Conservation (phyloP, 1,140 invertebrate genomes). For the Achatina immaculata region DNA sequence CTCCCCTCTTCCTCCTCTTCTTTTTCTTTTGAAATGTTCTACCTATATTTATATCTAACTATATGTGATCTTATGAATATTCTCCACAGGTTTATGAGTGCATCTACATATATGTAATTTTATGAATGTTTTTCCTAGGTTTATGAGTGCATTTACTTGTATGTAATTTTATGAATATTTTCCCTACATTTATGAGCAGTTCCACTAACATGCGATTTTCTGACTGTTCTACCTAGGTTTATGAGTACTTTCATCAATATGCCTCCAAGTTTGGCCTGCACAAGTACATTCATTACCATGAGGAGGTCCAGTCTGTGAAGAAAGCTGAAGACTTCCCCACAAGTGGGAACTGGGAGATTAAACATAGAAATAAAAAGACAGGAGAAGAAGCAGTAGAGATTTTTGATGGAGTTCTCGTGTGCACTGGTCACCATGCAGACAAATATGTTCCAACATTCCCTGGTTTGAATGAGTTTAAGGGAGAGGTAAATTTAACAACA, state of each 20-base stretch:
- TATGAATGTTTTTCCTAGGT: too few relatives aligned
- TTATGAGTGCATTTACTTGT: too few relatives aligned
- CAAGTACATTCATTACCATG: conserved; percentile 59
- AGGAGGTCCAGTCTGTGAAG: conserved; percentile 46
- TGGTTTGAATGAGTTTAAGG: conserved; percentile 70
- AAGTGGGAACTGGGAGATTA: conserved; percentile 49
- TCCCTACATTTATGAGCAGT: too few relatives aligned
- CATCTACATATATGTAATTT: too few relatives aligned
- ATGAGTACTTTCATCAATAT: conserved; percentile 70
- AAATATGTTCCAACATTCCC: conserved; percentile 66
- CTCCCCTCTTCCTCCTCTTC: too few relatives aligned
- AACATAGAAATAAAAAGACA: conserved; percentile 38
- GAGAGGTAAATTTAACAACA: conserved; percentile 54
- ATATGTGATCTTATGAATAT: too few relatives aligned
- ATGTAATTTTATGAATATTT: too few relatives aligned
- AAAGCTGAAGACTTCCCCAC: conserved; percentile 38
- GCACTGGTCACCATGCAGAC: conserved; percentile 69
- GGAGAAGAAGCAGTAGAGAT: conserved; percentile 35
- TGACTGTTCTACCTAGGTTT: conserved; percentile 49
- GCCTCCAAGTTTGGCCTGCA: conserved; percentile 68
- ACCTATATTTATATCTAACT: too few relatives aligned
- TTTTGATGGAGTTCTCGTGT: conserved; percentile 67
- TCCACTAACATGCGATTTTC: too few relatives aligned
- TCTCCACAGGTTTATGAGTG: too few relatives aligned
- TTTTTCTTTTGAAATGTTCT: too few relatives aligned